A percentile compares a stretch with the other conserved stretches of the same genome.
Evolutionary conservation across 2,113 vertebrate genomes (phyloP).

Genomic region (Tragelaphus strepsiceros): DNA sequence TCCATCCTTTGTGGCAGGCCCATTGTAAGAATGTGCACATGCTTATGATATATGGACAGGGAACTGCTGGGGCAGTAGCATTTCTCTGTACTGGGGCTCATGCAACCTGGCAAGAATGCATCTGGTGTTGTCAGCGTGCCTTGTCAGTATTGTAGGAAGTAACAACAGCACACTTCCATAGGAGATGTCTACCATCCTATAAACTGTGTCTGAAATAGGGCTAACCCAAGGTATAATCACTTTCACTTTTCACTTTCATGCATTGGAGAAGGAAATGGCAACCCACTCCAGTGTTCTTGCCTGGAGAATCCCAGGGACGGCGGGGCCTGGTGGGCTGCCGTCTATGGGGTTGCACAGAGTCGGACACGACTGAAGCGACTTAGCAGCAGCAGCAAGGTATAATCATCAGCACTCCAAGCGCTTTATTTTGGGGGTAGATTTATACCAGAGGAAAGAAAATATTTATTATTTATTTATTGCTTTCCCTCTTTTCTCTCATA

Average conservation of each 20-base stretch:
- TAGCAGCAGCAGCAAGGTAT: not conserved
- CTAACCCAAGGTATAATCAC: not conserved
- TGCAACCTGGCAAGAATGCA: not conserved
- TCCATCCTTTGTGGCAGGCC: not conserved
- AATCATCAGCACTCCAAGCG: not conserved
- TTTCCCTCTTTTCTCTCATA: not conserved
- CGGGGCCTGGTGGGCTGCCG: no score
- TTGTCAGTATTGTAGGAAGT: not conserved
- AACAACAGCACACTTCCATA: not conserved
- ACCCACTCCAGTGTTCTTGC: no score
- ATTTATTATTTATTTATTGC: not conserved
- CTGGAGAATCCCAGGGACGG: no score
- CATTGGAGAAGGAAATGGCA: no score
- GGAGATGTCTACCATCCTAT: not conserved
- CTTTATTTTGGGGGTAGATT: not conserved
- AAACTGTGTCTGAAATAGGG: not conserved
- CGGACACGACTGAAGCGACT: no score
- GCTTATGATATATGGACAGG: not conserved
- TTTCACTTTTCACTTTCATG: no score
- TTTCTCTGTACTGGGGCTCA: not conserved
- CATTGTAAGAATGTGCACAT: not conserved
- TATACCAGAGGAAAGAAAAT: not conserved
- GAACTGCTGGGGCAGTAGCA: not conserved
- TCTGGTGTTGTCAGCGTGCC: not conserved
- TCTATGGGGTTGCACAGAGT: no score